These are phyloP conservation scores for Apis laboriosa DNA, from an alignment of 1,140 invertebrate genomes.

Conservation along the genomic window DNA sequence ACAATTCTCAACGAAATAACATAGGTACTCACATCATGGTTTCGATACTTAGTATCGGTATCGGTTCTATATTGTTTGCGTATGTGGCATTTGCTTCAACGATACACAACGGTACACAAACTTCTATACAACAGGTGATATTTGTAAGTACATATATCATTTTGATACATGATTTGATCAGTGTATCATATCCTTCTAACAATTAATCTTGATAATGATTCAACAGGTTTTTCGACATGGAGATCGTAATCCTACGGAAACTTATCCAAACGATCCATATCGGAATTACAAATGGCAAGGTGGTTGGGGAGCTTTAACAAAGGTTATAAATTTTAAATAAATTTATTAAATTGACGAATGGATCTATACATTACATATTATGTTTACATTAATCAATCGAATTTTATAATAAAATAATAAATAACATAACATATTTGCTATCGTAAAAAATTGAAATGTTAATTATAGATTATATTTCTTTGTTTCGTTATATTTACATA, in stretches of 20 bases:
- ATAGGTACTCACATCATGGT: constrained; percentile 61
- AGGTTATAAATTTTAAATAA: constrained; percentile 80
- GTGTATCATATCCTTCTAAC: neutral
- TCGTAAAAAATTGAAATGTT: too few relatives aligned
- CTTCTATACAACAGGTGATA: constrained; percentile 61
- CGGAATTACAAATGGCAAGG: constrained; percentile 85
- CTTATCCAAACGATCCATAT: constrained; percentile 88
- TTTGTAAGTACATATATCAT: constrained; percentile 68
- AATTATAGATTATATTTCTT: too few relatives aligned
- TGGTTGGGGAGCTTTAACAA: constrained; percentile 87
- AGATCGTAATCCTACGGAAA: constrained; percentile 85
- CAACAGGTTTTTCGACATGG: constrained; percentile 88
- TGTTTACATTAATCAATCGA: too few relatives aligned
- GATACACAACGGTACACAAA: neutral
- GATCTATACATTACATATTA: neutral
- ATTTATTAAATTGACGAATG: neutral
- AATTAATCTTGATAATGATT: neutral
- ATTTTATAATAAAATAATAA: too few relatives aligned
- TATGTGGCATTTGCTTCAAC: constrained; percentile 65
- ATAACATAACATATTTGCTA: too few relatives aligned
- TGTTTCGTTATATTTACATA: too few relatives aligned
- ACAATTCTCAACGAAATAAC: constrained; percentile 56
- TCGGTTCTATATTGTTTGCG: constrained; percentile 65
- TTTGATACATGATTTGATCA: neutral
- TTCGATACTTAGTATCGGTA: constrained; percentile 59